phyloP scores from a whole-genome alignment of 2,888 invertebrate species.

The Dolichomitus sp. region DNA sequence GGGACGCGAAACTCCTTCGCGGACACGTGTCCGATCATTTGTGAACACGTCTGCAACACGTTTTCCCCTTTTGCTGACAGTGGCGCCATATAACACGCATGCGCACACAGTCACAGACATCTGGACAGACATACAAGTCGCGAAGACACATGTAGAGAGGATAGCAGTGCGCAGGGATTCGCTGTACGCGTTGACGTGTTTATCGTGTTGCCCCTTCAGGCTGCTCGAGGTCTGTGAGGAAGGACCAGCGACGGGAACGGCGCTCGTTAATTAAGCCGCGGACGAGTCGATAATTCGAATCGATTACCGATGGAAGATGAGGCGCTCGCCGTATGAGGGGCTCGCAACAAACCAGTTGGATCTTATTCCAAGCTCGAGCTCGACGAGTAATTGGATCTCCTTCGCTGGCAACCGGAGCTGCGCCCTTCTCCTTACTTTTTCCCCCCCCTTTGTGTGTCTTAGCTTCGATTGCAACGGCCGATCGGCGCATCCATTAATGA shows the following conservation, averaged over 20 bases:
- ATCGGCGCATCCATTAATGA: conserved; percentile 73
- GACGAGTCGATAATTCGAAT: conserved; percentile 53
- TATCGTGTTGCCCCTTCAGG: conserved; percentile 64
- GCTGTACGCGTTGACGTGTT: conserved; percentile 74
- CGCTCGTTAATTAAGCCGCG: conserved; percentile 55
- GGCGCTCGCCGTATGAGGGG: conserved; percentile 18
- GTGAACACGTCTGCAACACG: conserved; percentile 74
- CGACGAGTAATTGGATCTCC: conserved; percentile 44
- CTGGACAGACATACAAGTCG: not conserved
- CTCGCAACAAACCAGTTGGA: not conserved
- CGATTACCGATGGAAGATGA: conserved; percentile 37
- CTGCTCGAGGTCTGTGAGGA: not conserved
- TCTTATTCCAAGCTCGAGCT: conserved; percentile 3
- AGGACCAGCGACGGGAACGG: conserved; percentile 17
- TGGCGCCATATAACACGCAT: conserved; percentile 24
- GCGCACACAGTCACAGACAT: not conserved
- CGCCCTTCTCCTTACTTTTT: conserved; percentile 14
- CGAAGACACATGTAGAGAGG: not conserved
- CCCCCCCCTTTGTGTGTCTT: conserved; percentile 26
- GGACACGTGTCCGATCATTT: conserved; percentile 75
- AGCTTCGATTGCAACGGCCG: conserved; percentile 33
- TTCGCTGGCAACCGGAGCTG: not conserved
- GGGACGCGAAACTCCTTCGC: conserved; percentile 53
- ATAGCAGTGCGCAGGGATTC: conserved; percentile 6
- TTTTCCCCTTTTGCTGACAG: conserved; percentile 62